These are phyloP conservation scores for Abrostola triplasia DNA, from an alignment of 2,888 invertebrate genomes.

Conservation along the genomic window DNA sequence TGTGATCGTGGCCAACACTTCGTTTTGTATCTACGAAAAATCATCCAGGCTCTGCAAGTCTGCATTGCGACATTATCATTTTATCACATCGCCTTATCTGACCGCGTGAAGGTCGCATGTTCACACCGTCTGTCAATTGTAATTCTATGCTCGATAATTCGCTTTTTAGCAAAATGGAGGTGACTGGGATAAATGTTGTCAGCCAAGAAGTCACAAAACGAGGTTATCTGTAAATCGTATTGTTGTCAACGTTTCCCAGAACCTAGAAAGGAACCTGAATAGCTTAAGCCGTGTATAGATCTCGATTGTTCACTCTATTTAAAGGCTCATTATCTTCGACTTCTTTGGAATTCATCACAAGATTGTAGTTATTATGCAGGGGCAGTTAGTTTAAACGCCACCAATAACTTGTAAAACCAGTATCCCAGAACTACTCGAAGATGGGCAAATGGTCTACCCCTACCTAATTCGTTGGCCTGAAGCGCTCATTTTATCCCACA, in stretches of 20 bases:
- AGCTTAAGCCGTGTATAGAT: slow-evolving; percentile 7
- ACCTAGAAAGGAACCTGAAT: neutral
- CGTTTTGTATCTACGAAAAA: slow-evolving; percentile 48
- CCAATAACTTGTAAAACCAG: slow-evolving; percentile 31
- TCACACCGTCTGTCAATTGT: slow-evolving; percentile 56
- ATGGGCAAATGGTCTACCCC: slow-evolving; percentile 55
- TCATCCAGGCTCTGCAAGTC: slow-evolving; percentile 42
- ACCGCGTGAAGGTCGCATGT: slow-evolving; percentile 69
- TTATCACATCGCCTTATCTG: slow-evolving; percentile 75
- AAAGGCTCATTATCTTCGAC: slow-evolving; percentile 2
- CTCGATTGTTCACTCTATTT: slow-evolving; percentile 4
- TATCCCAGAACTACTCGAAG: slow-evolving; percentile 44
- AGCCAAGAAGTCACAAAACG: slow-evolving; percentile 4
- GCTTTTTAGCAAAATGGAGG: slow-evolving; percentile 36
- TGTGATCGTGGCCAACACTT: slow-evolving; percentile 33
- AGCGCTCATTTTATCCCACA: slow-evolving; percentile 62
- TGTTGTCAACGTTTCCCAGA: slow-evolving; percentile 6
- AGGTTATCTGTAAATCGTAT: slow-evolving; percentile 1
- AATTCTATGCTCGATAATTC: slow-evolving; percentile 47
- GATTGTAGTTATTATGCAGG: slow-evolving; percentile 12
- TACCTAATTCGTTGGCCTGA: slow-evolving; percentile 55
- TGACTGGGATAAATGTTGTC: slow-evolving; percentile 37
- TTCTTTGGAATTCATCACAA: slow-evolving; percentile 1
- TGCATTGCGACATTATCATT: slow-evolving; percentile 71
- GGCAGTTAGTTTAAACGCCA: slow-evolving; percentile 13